These are phyloP conservation scores for Lochmaea capreae DNA, from an alignment of 2,888 invertebrate genomes.

Conservation along the genomic window DNA sequence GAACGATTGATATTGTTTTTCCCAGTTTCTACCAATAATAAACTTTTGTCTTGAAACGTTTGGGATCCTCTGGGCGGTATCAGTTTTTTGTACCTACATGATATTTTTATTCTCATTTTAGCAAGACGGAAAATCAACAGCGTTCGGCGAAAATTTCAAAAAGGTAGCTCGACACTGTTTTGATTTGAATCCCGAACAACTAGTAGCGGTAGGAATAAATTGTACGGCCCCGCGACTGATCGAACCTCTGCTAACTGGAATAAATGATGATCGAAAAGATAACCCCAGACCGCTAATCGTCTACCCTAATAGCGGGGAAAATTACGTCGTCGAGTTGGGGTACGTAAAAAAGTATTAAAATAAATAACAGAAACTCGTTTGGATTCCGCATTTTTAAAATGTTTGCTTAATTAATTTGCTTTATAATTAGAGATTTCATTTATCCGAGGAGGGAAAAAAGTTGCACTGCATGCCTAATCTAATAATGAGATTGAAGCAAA, in stretches of 20 bases:
- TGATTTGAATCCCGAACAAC: constrained; percentile 71
- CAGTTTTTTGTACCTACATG: no score
- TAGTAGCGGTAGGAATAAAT: constrained; percentile 91
- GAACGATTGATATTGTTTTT: no score
- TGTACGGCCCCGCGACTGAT: constrained; percentile 81
- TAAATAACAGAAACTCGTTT: constrained; percentile 9
- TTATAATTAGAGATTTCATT: background rate
- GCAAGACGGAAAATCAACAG: constrained; percentile 74
- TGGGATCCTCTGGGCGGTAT: no score
- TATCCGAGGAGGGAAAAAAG: background rate
- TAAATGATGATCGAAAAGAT: constrained; percentile 67
- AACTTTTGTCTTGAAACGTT: no score
- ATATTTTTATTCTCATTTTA: constrained; percentile 40
- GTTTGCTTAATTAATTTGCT: background rate
- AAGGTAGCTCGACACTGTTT: constrained; percentile 79
- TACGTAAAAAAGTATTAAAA: constrained; percentile 61
- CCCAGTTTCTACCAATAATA: no score
- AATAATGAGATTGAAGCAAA: no score
- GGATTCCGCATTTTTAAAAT: background rate
- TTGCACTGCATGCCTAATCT: background rate
- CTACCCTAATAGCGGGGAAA: constrained; percentile 94
- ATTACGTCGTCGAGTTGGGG: constrained; percentile 78
- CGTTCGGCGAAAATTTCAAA: constrained; percentile 84
- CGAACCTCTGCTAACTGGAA: constrained; percentile 70
- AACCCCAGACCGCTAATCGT: constrained; percentile 80